A percentile compares a stretch with the other conserved stretches of the same genome.
phyloP scores from a whole-genome alignment of 2,113 vertebrate genomes.

The Serinus canaria region DNA sequence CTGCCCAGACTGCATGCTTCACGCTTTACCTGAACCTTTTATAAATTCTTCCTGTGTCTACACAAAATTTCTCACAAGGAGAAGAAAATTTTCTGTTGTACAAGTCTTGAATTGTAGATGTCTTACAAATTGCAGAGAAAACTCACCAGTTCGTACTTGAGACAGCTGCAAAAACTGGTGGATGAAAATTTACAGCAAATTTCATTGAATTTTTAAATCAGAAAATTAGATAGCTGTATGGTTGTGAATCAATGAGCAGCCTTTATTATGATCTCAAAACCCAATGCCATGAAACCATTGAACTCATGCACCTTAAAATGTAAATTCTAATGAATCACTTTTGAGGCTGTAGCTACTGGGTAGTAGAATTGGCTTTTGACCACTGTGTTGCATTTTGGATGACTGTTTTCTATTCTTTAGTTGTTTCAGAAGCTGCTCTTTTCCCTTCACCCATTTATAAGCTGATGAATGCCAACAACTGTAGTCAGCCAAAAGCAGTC shows the following conservation, averaged over 20 bases:
- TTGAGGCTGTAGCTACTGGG: not conserved
- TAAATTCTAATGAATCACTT: not conserved
- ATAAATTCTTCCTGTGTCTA: not conserved
- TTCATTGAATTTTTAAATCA: not conserved
- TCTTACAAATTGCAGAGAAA: not conserved
- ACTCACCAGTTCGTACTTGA: not conserved
- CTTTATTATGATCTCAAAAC: not conserved
- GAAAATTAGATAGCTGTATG: not conserved
- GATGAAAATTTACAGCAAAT: not conserved
- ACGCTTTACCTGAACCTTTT: not conserved
- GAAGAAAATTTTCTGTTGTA: not conserved
- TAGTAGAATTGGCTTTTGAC: not conserved
- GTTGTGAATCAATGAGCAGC: not conserved
- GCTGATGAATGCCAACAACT: not conserved
- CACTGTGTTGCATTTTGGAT: not conserved
- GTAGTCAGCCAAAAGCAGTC: not conserved
- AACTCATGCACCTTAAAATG: not conserved
- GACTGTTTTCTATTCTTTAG: not conserved
- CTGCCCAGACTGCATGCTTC: not conserved
- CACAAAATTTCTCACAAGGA: not conserved
- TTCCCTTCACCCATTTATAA: not conserved
- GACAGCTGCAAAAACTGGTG: not conserved
- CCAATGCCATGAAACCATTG: not conserved
- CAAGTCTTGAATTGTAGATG: not conserved
- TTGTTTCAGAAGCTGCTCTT: not conserved